A percentile compares a stretch with the other conserved stretches of the same genome.
Conservation (phyloP, 2,113 vertebrate species). For the Rhegmatorhina hoffmannsi region DNA sequence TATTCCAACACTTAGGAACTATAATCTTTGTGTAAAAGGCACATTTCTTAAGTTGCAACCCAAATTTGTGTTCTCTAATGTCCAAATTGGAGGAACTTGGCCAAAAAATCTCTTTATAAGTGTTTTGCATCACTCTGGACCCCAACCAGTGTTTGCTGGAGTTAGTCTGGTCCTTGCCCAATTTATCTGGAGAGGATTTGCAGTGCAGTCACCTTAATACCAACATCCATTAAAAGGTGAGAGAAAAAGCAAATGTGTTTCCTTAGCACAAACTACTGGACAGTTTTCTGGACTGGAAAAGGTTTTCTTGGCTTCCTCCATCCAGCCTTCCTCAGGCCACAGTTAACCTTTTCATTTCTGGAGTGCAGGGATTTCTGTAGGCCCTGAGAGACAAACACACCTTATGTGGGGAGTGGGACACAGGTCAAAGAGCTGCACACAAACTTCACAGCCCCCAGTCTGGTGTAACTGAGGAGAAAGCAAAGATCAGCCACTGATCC, state of each 20-base stretch:
- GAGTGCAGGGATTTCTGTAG: background rate
- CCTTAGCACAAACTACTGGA: background rate
- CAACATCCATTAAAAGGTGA: background rate
- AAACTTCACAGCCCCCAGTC: background rate
- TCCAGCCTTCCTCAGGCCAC: background rate
- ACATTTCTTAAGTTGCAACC: background rate
- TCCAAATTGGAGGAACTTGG: background rate
- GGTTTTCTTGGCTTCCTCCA: background rate
- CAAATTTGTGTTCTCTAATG: background rate
- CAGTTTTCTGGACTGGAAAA: background rate
- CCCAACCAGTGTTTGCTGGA: background rate
- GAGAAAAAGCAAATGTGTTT: background rate
- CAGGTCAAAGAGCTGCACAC: background rate
- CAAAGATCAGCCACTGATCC: background rate
- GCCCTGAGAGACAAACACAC: background rate
- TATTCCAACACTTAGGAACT: background rate
- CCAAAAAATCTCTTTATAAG: background rate
- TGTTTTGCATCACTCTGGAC: background rate
- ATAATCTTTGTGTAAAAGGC: background rate
- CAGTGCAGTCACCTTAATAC: background rate
- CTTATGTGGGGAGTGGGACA: accelerated
- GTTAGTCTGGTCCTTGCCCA: background rate
- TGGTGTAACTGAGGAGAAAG: background rate
- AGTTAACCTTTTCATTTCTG: background rate
- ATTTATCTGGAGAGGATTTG: background rate